Base-by-base conservation (phyloP, 2,888 invertebrate species). In the Pteria penguin region DNA sequence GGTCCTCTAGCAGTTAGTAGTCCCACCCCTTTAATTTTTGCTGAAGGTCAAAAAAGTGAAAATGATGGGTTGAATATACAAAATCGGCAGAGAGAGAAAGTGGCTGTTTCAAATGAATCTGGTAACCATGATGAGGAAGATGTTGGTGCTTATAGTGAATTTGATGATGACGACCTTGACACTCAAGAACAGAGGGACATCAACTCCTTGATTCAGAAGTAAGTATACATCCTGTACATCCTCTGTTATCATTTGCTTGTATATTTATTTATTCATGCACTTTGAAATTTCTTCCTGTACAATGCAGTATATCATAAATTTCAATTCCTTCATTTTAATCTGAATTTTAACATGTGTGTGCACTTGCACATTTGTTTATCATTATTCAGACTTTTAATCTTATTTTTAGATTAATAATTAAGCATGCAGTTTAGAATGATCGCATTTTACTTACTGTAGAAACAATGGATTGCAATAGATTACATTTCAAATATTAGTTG, bases 201-300 rank as follows among this genome's bases (percentile, higher is more conserved):
- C 67, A 86, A 85, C 75, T 82, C 85, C 31, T 79, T 88, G 26
- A 88, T 88, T 69, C 86, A 88, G 75, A 88, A 87, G 88, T 88
- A 82, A 86, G 86, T 76, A 27, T 62, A n/a, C 31, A 2, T 18
- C 18, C 45, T 14, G 11, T 45, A 45, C 18, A 57, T 57, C n/a
- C 8, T 29, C n/a, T 14, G 5, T 52, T 60, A 4, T 60, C 27
- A 60, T 8, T 60, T 26, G 2, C 18, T 8, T 66, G 11, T 27
- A 14, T 27, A 4, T 27, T 27, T 55, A 27, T 26, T 29, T 68
- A 24, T 33, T 26, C 26, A 31, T 29, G 31, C 32, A 31, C 29
- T 33, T 4, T 67, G 27, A 68, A 33, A 32, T 68, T 67, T 26
- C 4, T 54, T 57, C 33, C 57, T 57, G 57, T 32, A 57, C 24